A percentile compares a stretch with the other conserved stretches of the same genome.
These are phyloP conservation scores for Anthophora plumipes DNA, from an alignment of 2,888 invertebrate genomes.

Conservation along the genomic window DNA sequence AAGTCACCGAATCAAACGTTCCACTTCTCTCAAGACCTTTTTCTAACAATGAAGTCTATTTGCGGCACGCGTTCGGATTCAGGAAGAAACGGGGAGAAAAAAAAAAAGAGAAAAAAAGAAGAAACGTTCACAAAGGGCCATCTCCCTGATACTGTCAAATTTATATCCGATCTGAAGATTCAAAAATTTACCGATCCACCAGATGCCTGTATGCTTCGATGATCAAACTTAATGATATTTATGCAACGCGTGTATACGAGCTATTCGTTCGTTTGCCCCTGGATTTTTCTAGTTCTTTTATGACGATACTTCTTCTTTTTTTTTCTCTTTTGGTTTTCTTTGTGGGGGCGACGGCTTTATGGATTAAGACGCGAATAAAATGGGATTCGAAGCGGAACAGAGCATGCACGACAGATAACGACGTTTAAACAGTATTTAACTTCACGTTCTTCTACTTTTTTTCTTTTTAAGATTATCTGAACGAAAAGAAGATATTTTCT, in stretches of 20 bases:
- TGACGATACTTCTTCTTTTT: constrained; percentile 42
- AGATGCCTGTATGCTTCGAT: constrained; percentile 78
- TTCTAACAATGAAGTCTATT: constrained; percentile 75
- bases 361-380: constrained; percentile 60
- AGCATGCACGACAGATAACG: constrained; percentile 4
- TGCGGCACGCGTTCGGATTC: constrained; percentile 55
- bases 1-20: constrained; percentile 72
- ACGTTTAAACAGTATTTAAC: constrained; percentile 3
- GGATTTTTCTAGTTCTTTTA: constrained; percentile 65
- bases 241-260: constrained; percentile 76
- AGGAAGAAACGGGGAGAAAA: constrained; percentile 43
- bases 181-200: constrained; percentile 66
- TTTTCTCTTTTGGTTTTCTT: constrained; percentile 1
- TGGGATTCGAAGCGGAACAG: constrained; percentile 16
- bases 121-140: constrained; percentile 63
- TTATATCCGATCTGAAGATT: constrained; percentile 71
- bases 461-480: background rate
- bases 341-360: constrained; percentile 40
- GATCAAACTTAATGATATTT: constrained; percentile 81
- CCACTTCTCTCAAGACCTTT: constrained; percentile 24
- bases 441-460: too few species aligned
- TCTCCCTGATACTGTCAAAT: constrained; percentile 71
- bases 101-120: constrained; percentile 51
- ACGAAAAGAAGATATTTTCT: background rate
- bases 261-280: constrained; percentile 40